Evolutionary conservation across 2,113 vertebrate species (phyloP), one percentile per base, ranked within the genome.

Genomic region (Narcine bancroftii): DNA sequence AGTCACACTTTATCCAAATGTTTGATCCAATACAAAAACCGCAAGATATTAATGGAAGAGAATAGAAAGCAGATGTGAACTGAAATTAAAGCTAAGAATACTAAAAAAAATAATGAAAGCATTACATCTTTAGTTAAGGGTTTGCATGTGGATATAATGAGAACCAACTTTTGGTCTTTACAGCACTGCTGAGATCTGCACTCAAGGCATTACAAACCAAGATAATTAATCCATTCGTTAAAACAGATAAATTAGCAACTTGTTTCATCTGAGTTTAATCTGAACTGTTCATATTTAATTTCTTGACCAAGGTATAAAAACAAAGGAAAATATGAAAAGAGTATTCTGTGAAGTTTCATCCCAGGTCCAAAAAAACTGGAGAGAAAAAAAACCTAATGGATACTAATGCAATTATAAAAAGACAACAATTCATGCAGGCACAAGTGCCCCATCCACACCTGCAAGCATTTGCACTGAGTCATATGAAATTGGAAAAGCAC

Each of bases 401-500:
- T n/a, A 50, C 9, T 29, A 81, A 81, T 81, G 45, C 9, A 81
- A 53, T 45, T 39, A 39, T 45, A 77, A 45, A 45, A 77, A 24
- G 75, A 47, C 17, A 77, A 39, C 75, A 13, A 9, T 53, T 45
- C 45, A 81, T 47, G 53, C 6, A 53, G 47, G 45, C 45, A 79
- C 42, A 79, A 42, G 19, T n/a, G n/a, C 24, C 45, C 42, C 6
- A 47, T 47, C 42, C 76, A 79, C 76, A 79, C 76, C 6, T 26
- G 21, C 76, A 79, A 79, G 19, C 42, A 79, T 24, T 9, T 79
- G 76, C 19, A 60, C 33, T 36, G 53, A 87, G 33, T 60, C 50
- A 60, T 17, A 60, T 2, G n/a, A 11, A 76, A 56, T 87, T 60
- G 63, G 42, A 89, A 50, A 60, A 0, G 94, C 93, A 97, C 96